Evolutionary conservation across 2,797 vertebrate genomes (phyloP).

Genomic region (Eremophila alpestris): DNA sequence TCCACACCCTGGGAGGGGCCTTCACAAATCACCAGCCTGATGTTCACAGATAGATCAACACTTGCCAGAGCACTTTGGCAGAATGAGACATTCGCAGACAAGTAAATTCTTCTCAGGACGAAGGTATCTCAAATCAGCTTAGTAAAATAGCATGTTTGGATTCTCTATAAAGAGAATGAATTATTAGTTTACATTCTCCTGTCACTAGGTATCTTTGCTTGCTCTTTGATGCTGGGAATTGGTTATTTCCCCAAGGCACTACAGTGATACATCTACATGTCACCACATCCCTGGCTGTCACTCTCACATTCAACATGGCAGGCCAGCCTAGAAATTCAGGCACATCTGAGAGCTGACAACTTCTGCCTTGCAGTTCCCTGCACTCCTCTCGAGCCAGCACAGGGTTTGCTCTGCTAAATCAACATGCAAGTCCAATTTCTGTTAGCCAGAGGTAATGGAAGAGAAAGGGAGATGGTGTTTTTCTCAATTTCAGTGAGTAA

Average conservation of each 20-base stretch:
- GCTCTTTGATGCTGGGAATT: constrained; percentile 58
- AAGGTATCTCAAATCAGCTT: constrained; percentile 34
- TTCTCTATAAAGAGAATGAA: constrained; percentile 61
- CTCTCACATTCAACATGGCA: background rate
- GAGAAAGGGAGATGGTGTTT: background rate
- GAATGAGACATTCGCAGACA: fast-evolving
- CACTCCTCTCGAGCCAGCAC: background rate
- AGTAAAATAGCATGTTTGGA: constrained; percentile 48
- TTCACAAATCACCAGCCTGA: background rate
- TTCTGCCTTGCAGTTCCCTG: background rate
- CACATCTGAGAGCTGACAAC: background rate
- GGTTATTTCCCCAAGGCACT: constrained; percentile 49
- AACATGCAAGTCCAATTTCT: background rate
- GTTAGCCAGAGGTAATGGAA: background rate
- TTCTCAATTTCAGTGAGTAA: background rate
- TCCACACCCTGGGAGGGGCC: background rate
- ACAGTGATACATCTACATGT: constrained; percentile 9
- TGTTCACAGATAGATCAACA: background rate
- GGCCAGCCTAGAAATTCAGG: background rate
- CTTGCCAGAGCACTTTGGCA: background rate
- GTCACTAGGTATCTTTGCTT: constrained; percentile 25
- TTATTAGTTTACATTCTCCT: constrained; percentile 59
- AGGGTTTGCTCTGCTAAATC: background rate
- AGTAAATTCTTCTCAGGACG: constrained; percentile 15
- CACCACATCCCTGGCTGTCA: constrained; percentile 14